Evolutionary conservation across 2,113 vertebrate genomes (phyloP), one percentile per base, ranked within the genome.

Genomic region (Onychostruthus taczanowskii): DNA sequence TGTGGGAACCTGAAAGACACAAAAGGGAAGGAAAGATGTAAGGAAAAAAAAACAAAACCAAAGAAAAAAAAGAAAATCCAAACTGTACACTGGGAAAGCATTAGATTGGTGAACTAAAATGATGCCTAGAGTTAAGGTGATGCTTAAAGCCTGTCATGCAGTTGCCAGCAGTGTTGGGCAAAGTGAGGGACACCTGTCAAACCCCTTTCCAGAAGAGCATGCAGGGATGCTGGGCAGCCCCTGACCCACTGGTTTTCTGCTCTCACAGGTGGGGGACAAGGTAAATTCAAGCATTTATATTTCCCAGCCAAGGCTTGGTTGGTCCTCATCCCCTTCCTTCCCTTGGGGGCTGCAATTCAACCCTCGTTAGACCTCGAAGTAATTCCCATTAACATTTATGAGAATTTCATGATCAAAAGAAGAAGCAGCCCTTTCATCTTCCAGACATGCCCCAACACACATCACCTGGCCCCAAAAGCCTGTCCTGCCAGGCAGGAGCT

Each of bases 371-470:
- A 83, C 90, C 95, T 96, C 13, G 41, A 87, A 96, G 90, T 96
- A 92, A 93, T 89, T 95, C 93, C 92, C 84, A 97, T 98, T 98
- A 97, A 94, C 96, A 92, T 98, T 97, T 97, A 98, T 95, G 92
- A 98, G 97, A 95, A 55, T 95, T 96, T 92, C 87, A 86, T 73
- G 83, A 97, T 98, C 97, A 98, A 98, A 98, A 97, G 84, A 87
- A 55, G 52, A 46, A 56, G 47, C 64, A 41, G 59, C 62, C 67
- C 97, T 98, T 97, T 98, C 95, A 97, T 96, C 96, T 96, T 70
- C 89, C 56, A 95, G 93, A 93, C 97, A 46, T 95, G 97, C 88
- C 96, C 15, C 3, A 94, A 94, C 97, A 85, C 43, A 92, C 37
- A 73, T 58, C 28, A 27, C 84, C 81, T 28, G 9, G 63, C 44